Conservation (phyloP, 30 jellyfish, hydroid and myxozoan genomes). For the Hydractinia echinata region DNA sequence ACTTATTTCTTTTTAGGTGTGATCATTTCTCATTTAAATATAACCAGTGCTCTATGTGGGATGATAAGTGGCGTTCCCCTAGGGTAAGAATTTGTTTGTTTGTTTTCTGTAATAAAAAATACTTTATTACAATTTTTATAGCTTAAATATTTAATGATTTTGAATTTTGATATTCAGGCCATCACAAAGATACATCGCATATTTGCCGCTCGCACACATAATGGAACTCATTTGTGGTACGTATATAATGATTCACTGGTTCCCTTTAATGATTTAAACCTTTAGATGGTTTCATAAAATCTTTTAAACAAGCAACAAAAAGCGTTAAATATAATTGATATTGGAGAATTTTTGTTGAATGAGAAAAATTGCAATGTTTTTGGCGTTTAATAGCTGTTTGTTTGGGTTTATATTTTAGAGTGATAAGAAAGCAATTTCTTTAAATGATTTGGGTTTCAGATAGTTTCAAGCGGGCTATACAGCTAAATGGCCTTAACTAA, state of each 20-base stretch:
- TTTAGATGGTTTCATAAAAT: no score
- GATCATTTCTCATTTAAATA: constrained; percentile 54
- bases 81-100: constrained; percentile 32
- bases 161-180: constrained; percentile 42
- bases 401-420: no score
- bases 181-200: constrained; percentile 74
- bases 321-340: no score
- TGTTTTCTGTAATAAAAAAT: not conserved
- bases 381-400: no score
- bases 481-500: no score
- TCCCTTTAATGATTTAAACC: no score
- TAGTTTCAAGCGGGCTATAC: no score
- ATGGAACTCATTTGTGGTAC: constrained; percentile 74
- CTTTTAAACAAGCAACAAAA: no score
- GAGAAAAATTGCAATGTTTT: no score
- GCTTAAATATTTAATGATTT: not conserved
- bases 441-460: no score
- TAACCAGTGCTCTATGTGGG: constrained; percentile 58
- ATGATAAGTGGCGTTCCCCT: constrained; percentile 30
- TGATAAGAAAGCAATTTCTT: no score
- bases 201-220: constrained; percentile 89
- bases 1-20: constrained; percentile 55
- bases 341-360: no score
- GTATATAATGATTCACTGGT: not conserved
- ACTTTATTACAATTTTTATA: not conserved